Evolutionary conservation across 1,140 invertebrate genomes (phyloP).

Genomic region (Streblospio benedicti): DNA sequence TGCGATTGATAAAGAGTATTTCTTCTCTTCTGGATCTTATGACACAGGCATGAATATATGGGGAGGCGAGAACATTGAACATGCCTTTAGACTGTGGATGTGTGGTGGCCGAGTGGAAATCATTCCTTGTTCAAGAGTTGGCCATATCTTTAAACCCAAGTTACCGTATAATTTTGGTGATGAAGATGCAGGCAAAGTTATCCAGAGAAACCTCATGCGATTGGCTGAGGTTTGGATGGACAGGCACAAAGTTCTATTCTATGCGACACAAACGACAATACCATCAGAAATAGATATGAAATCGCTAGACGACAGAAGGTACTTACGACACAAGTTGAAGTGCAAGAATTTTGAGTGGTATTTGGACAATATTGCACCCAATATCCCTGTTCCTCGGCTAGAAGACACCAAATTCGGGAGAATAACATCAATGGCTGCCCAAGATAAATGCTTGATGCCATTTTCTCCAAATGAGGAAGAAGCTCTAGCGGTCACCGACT

Average conservation of each 20-base stretch:
- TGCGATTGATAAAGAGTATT: constrained; percentile 39
- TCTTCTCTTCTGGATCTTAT: constrained; percentile 80
- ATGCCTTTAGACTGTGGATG: constrained; percentile 97
- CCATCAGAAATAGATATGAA: constrained; percentile 3
- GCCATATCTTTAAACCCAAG: constrained; percentile 74
- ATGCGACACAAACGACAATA: constrained; percentile 4
- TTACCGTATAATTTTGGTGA: constrained; percentile 13
- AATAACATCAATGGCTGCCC: no score
- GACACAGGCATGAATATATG: constrained; percentile 96
- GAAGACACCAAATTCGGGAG: no score
- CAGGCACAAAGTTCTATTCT: constrained; percentile 2
- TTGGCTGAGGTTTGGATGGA: constrained; percentile 12
- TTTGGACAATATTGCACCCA: constrained; percentile 19
- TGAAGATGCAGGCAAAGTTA: constrained; percentile 6
- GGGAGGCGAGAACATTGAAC: constrained; percentile 92
- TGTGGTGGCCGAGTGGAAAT: constrained; percentile 95
- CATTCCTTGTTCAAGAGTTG: constrained; percentile 96
- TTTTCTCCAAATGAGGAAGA: no score
- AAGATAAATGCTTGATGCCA: no score
- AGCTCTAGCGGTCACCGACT: no score
- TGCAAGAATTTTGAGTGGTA: constrained; percentile 23
- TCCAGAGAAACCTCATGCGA: constrained; percentile 13
- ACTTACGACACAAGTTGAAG: constrained; percentile 6
- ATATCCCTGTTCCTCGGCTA: neutral
- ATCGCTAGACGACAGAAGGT: constrained; percentile 5